These are phyloP conservation scores for Empidonax alnorum DNA, from an alignment of 2,113 vertebrate species.

Conservation along the genomic window DNA sequence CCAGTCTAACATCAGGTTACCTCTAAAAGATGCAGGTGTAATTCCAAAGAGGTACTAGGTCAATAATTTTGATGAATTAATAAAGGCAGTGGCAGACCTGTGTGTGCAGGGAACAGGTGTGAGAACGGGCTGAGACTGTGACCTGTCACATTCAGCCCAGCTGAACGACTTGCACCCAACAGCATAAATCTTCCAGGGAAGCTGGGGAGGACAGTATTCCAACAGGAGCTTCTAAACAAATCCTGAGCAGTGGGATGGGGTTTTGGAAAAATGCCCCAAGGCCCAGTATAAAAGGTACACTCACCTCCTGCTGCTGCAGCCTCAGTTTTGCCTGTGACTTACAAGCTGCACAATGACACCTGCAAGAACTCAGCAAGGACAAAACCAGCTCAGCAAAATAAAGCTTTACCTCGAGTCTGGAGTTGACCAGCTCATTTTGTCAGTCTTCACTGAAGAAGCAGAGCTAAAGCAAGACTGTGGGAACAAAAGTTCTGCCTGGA, in stretches of 20 bases:
- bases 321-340: background rate
- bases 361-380: background rate
- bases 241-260: background rate
- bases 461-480: background rate
- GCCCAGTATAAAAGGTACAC: background rate
- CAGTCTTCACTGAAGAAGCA: background rate
- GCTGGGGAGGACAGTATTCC: background rate
- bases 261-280: background rate
- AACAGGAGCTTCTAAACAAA: background rate
- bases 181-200: background rate
- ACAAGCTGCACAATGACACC: background rate
- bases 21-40: background rate
- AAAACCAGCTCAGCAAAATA: background rate
- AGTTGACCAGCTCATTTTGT: background rate
- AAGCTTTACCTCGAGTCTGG: rapidly evolving
- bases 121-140: rapidly evolving
- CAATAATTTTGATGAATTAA: background rate
- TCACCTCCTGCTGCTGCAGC: background rate
- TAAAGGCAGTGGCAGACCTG: background rate
- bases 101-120: background rate
- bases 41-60: background rate
- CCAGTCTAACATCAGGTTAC: background rate
- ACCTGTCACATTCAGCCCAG: rapidly evolving
- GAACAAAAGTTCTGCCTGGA: background rate
- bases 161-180: background rate